Conservation (phyloP, 1,140 invertebrate genomes). For the Procambarus virginalis region DNA sequence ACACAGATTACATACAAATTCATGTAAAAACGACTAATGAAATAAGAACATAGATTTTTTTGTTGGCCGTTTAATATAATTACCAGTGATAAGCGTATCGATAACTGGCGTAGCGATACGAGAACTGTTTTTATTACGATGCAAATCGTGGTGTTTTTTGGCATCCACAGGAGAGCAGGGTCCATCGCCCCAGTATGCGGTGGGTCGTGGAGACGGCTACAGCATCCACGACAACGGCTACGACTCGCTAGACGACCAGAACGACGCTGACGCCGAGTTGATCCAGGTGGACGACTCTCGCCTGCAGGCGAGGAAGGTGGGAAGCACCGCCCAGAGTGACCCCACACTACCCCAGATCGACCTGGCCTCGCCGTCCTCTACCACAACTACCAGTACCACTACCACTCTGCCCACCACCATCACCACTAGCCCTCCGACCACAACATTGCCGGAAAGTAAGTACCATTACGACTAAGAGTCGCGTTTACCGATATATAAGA, state of each 20-base stretch:
- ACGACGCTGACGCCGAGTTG: conserved; percentile 32
- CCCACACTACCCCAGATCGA: conserved; percentile 44
- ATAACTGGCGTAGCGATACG: too few relatives aligned
- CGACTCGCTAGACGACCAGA: conserved; percentile 39
- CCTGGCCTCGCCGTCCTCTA: conserved; percentile 10
- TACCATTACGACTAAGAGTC: not conserved
- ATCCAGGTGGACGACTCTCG: conserved; percentile 18
- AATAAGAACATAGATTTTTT: too few relatives aligned
- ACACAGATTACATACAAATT: too few relatives aligned
- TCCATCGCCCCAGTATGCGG: not conserved
- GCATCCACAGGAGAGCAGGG: conserved; percentile 15
- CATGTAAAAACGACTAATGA: too few relatives aligned
- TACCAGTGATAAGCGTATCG: too few relatives aligned
- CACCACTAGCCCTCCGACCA: conserved; percentile 27
- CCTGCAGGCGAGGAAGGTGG: conserved; percentile 65
- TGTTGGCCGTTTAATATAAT: too few relatives aligned
- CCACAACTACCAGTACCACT: conserved; percentile 41
- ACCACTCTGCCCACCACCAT: conserved; percentile 42
- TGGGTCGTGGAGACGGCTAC: conserved; percentile 29
- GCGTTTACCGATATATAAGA: too few relatives aligned
- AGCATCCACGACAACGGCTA: conserved; percentile 24
- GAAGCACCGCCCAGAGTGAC: conserved; percentile 36
- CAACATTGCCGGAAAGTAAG: conserved; percentile 66
- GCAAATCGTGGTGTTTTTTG: not conserved
- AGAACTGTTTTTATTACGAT: too few relatives aligned